Conservation (phyloP, 2,888 invertebrate genomes). For the Plagiodera versicolora region DNA sequence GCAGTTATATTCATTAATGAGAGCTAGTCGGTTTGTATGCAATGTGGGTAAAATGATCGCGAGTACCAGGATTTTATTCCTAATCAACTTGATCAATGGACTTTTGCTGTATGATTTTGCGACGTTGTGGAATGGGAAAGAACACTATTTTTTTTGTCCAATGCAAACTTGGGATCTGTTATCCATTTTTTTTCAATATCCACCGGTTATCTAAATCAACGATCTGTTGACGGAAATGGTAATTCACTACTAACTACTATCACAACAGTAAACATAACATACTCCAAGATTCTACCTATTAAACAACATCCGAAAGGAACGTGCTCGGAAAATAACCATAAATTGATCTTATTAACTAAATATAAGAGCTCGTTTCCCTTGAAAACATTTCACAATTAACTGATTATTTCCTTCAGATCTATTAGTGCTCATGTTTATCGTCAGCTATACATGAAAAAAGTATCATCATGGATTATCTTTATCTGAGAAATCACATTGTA, state of each 20-base stretch:
- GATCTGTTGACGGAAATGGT: slow-evolving; percentile 33
- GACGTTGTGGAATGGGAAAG: too few relatives aligned
- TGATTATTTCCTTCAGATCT: slow-evolving; percentile 26
- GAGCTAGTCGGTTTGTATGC: slow-evolving; percentile 1
- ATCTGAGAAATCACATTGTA: too few relatives aligned
- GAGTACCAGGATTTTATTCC: neutral
- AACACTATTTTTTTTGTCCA: too few relatives aligned
- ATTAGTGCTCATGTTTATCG: slow-evolving; percentile 26
- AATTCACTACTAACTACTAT: slow-evolving; percentile 26
- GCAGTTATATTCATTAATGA: slow-evolving; percentile 36
- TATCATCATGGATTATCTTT: too few relatives aligned
- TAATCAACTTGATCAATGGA: neutral
- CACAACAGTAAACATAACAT: slow-evolving; percentile 24
- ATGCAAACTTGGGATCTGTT: neutral
- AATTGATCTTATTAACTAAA: slow-evolving; percentile 24
- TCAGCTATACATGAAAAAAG: neutral
- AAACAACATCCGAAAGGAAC: slow-evolving; percentile 22
- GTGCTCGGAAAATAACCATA: slow-evolving; percentile 27
- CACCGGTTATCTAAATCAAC: slow-evolving; percentile 28
- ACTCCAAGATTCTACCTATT: slow-evolving; percentile 29
- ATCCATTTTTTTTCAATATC: slow-evolving; percentile 14
- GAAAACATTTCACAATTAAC: slow-evolving; percentile 21
- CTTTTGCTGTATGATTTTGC: too few relatives aligned
- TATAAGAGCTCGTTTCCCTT: slow-evolving; percentile 22
- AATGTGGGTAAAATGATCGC: neutral